Base-by-base conservation (phyloP, 2,797 vertebrate species). In the Acanthurus leucopareius region DNA sequence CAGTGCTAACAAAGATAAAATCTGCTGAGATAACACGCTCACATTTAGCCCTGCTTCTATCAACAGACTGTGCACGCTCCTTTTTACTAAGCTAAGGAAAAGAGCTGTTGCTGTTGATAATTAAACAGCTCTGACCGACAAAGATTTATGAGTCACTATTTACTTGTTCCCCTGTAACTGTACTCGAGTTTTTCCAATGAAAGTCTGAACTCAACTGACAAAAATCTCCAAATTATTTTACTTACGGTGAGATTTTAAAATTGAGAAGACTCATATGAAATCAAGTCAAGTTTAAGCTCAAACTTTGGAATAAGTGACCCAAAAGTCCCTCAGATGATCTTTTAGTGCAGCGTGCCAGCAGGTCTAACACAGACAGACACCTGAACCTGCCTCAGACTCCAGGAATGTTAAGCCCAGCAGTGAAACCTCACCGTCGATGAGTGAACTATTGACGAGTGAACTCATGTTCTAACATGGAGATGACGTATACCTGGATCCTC, bases 81-180 rank as follows among this genome's bases (percentile, higher is more conserved):
- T 25, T 82, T 75, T 61, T 42, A 38, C 44, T 65, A 4, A 40
- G 22, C 71, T 28, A 52, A 3, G 22, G 79, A 79, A 77, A 60
- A 62, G 63, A 59, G 66, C 59, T 45, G 71, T 17, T 75, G 52
- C 20, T 52, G 59, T 79, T 65, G 86, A 91, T 89, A 74, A 88
- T 79, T 42, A 45, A 88, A 77, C 79, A 51, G 51, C 68, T 61
- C 58, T 88, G 88, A 80, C 78, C 79, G 71, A 61, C 59, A 73
- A 86, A 70, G 61, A 64, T 80, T 82, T 74, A 83, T 87, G 88
- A 92, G 79, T 87, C 85, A 88, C 54, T 73, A 2, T 87, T 89
- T 83, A 79, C 77, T 73, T 91, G 82, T 85, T 69, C 56, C 77
- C 57, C 49, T 2, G 0, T 0, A 60, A 19, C 56, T 16, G 4